Conservation (phyloP, 2,113 vertebrate genomes). For the Fregata magnificens region DNA sequence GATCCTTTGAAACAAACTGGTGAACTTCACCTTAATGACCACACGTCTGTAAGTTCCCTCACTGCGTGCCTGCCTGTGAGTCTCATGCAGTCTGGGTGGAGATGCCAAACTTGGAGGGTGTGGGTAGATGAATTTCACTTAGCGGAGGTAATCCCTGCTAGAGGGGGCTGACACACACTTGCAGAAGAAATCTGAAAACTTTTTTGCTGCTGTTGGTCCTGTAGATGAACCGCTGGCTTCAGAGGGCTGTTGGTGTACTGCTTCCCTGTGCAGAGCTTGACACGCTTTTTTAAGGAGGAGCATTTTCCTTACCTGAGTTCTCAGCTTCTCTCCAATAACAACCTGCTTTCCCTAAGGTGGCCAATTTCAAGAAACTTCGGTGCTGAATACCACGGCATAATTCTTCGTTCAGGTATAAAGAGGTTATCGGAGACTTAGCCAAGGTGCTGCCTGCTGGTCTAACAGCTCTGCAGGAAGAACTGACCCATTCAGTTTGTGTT, state of each 20-base stretch:
- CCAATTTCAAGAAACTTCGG: background rate
- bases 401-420: background rate
- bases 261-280: background rate
- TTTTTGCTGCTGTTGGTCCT: too few species aligned
- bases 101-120: too few species aligned
- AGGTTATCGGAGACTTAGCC: background rate
- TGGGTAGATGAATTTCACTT: background rate
- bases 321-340: background rate
- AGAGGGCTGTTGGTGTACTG: background rate
- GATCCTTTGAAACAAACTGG: background rate
- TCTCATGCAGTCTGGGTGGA: background rate
- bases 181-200: background rate
- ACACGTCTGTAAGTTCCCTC: background rate
- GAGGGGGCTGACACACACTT: background rate
- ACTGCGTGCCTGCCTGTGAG: accelerated
- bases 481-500: background rate
- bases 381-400: accelerated
- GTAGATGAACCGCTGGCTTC: background rate
- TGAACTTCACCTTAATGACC: background rate
- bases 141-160: background rate
- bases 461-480: background rate
- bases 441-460: background rate
- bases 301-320: background rate
- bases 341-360: background rate
- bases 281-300: background rate